Percentiles rank a stretch among this genome's conserved stretches.
phyloP scores from a whole-genome alignment of 2,113 vertebrate genomes.

The Phoenicopterus ruber region DNA sequence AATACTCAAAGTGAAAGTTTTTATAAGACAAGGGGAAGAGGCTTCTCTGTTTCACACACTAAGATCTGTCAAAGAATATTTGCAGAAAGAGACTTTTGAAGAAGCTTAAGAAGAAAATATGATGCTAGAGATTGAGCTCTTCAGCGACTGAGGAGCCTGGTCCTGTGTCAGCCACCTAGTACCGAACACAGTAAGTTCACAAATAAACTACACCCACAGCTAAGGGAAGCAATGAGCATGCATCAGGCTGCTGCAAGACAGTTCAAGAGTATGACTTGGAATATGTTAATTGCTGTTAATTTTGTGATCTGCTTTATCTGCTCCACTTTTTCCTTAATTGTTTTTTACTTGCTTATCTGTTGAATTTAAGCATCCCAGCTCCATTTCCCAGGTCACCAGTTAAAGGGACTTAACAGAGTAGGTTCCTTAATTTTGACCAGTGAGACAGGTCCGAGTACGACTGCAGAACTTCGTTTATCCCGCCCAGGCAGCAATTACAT shows the following conservation, averaged over 20 bases:
- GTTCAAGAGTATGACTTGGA: accelerated
- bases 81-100: background rate
- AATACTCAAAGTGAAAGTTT: background rate
- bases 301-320: background rate
- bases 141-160: background rate
- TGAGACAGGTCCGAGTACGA: background rate
- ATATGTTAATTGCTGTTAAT: background rate
- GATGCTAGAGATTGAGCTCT: background rate
- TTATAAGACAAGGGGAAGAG: background rate
- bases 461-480: background rate
- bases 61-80: background rate
- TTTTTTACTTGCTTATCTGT: background rate
- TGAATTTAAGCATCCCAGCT: background rate
- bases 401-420: background rate
- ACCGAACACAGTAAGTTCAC: background rate
- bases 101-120: background rate
- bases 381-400: background rate
- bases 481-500: background rate
- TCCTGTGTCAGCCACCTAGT: background rate
- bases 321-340: background rate
- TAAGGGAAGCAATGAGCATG: background rate
- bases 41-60: background rate
- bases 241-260: background rate
- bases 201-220: background rate
- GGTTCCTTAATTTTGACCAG: background rate